Base-by-base conservation (phyloP, 2,888 invertebrate species). In the Cheilosia pagana region DNA sequence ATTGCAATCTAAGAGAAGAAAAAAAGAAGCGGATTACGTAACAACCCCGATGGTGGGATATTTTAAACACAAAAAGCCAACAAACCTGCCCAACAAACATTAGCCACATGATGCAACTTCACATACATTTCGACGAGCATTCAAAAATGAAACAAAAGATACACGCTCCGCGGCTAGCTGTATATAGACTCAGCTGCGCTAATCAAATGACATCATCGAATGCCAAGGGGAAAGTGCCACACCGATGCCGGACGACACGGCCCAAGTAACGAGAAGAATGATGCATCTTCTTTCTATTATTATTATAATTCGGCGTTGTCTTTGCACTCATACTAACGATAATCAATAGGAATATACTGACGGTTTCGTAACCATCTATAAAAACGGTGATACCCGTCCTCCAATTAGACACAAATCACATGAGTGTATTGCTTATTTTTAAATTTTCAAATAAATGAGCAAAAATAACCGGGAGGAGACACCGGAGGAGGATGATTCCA, bases 171-270 rank as follows among this genome's bases (percentile, higher is more conserved):
- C 48, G 35, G 3, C 39, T 65, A 43, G 14, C 16, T 19, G 35
- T 35, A 12, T 60, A 52, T 65, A 55, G 21, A 60, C 52, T 76
- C 76, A 77, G 82, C 59, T 78, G 70, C 60, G 70, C 67, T 76
- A 81, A 81, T 76, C 81, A 81, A 81, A 81, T 85, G 85, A 85
- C 85, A 85, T 85, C 85, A 85, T 76, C 81, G 75, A 81, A 81
- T 85, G 81, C 71, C 75, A 81, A 71, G 85, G 81, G 65, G 71
- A 85, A 85, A 85, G 71, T 79, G 45, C 55, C 59, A 63, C 41
- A 55, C 60, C 10, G 48, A 62, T 79, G 72, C 57, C 59, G 41
- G 53, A 59, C 57, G 41, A 50, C 55, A 75, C 63, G 41, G 45
- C 31, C 48, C 59, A 68, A 68, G 52, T 41, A 62, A 78, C 52